phyloP scores from a whole-genome alignment of 2,113 vertebrate genomes.

The Sphyrna mokarran region DNA sequence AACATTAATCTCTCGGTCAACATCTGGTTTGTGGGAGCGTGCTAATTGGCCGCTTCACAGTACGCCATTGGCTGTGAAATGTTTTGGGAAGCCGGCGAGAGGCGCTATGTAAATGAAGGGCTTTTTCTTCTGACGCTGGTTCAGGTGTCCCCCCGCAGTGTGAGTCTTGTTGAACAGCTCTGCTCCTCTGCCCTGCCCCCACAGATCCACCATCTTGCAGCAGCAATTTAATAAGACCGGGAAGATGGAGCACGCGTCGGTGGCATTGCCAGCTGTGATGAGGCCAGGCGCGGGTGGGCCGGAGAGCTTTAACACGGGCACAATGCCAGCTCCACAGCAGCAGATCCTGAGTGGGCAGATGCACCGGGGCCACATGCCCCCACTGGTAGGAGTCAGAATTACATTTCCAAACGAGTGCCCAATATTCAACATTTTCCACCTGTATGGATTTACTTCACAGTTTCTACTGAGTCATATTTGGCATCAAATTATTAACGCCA shows the following conservation, averaged over 20 bases:
- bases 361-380: conserved; percentile 96
- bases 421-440: not conserved
- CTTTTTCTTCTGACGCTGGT: not conserved
- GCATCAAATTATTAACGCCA: not conserved
- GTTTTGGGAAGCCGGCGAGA: no score
- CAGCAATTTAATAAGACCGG: conserved; percentile 93
- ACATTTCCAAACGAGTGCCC: not conserved
- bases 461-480: not conserved
- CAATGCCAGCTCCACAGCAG: conserved; percentile 90
- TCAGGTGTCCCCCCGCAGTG: not conserved
- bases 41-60: not conserved
- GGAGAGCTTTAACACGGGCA: conserved; percentile 85
- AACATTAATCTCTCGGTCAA: not conserved
- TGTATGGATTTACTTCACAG: not conserved
- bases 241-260: conserved; percentile 84
- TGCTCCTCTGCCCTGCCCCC: not conserved
- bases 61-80: not conserved
- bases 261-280: conserved; percentile 89
- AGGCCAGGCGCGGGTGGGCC: conserved; percentile 86
- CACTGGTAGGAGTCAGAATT: conserved; percentile 66
- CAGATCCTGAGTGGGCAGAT: conserved; percentile 93
- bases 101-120: not conserved
- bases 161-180: not conserved
- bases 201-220: conserved; percentile 88
- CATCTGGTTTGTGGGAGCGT: no score